phyloP scores from a whole-genome alignment of 2,113 vertebrate species.

The Prunella fulvescens region DNA sequence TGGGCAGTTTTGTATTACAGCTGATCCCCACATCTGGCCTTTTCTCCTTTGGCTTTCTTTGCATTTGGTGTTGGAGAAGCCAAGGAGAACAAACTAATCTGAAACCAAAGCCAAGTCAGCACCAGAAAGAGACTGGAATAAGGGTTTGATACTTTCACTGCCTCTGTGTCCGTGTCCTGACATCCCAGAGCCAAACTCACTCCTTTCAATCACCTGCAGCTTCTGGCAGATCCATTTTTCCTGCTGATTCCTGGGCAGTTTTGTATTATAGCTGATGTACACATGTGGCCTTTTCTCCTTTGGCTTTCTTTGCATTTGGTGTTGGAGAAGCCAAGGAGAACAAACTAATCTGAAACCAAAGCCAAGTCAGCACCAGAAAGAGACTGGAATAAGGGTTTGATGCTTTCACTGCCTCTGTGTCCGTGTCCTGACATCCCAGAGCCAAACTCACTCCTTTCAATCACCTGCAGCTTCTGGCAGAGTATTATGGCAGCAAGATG shows the following conservation, averaged over 20 bases:
- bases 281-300: neutral
- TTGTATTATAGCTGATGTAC: neutral
- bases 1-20: too few species aligned
- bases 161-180: neutral
- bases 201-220: neutral
- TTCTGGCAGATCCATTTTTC: neutral
- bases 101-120: neutral
- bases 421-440: neutral
- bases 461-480: neutral
- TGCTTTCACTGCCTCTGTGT: neutral
- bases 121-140: neutral
- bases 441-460: neutral
- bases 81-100: neutral
- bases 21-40: neutral
- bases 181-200: neutral
- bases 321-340: conserved; percentile 17
- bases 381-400: neutral
- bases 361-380: neutral
- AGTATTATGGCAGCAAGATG: neutral
- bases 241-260: neutral
- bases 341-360: neutral
- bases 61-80: conserved; percentile 10
- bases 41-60: neutral
- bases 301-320: neutral
- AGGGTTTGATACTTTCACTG: neutral